Evolutionary conservation across 2,113 vertebrate species (phyloP), one percentile per base, ranked within the genome.

Genomic region (Myiagra hebetior): DNA sequence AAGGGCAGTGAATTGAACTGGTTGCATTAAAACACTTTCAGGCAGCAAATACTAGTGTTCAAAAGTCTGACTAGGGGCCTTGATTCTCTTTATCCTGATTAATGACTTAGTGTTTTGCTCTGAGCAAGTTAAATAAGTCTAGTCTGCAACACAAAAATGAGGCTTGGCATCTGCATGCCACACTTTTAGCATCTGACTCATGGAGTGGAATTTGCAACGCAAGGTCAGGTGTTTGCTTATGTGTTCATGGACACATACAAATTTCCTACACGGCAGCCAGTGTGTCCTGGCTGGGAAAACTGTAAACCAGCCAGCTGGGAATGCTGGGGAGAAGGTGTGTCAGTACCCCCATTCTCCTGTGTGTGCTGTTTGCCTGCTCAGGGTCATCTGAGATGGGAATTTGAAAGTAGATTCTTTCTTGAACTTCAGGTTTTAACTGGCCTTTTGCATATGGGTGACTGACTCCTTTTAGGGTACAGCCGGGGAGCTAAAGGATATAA

Each of bases 151-250:
- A 15, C 0, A 21, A 84, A 77, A 72, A 24, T 62, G 60, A 89
- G 72, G 59, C 72, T 92, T 88, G 92, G 83, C 55, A 46, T 92
- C 85, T 57, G 53, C 20, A 20, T 62, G 79, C 50, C 39, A 55
- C 8, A 0, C 33, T 94, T 92, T 90, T 96, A 94, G 92, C 39
- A 39, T 92, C 86, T 97, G 95, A 97, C 91, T 96, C 96, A 95
- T 31, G 46, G 50, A 91, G n/a, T 67, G 86, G 91, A 88, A 95
- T 92, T 86, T 95, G 64, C 76, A 74, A 67, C 93, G 56, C 60
- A 50, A 88, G 86, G 73, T 96, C 86, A 95, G 91, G 83, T 93
- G 73, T 87, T 91, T 82, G 90, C 55, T 31, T 93, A 0, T 70
- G 69, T 59, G 56, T 83, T 65, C 28, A 8, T 18, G 72, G 68